A percentile compares a stretch with the other conserved stretches of the same genome.
Evolutionary conservation across 2,797 vertebrate genomes (phyloP).

Genomic region (Harpagifer antarcticus): DNA sequence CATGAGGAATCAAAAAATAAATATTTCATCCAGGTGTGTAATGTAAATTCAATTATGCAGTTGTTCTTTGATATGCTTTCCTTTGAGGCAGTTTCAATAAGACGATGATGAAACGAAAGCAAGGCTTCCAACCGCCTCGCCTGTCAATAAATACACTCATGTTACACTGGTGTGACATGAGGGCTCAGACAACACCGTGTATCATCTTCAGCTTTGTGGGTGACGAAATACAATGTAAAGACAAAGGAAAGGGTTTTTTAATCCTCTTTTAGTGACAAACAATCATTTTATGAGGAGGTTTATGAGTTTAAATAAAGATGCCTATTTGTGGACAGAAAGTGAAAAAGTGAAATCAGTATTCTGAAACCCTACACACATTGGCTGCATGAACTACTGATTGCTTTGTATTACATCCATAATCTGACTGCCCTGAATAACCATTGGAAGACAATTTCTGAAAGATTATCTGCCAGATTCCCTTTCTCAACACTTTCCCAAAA

Average conservation of each 20-base stretch:
- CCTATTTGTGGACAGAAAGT: background rate
- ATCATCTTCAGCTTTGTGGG: background rate
- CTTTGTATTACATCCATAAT: conserved; percentile 37
- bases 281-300: background rate
- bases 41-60: conserved; percentile 78
- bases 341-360: conserved; percentile 2
- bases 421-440: conserved; percentile 43
- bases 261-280: background rate
- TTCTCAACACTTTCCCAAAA: conserved; percentile 56
- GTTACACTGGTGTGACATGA: conserved; percentile 15
- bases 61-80: conserved; percentile 72
- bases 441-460: conserved; percentile 51
- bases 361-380: background rate
- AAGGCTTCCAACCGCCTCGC: conserved; percentile 51
- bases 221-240: background rate
- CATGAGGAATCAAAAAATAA: conserved; percentile 73
- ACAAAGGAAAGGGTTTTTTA: conserved; percentile 2
- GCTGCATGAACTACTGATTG: background rate
- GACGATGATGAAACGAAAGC: conserved; percentile 60
- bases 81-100: conserved; percentile 73
- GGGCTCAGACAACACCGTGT: background rate
- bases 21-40: conserved; percentile 74
- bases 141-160: conserved; percentile 38
- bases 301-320: background rate
- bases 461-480: conserved; percentile 56